A percentile compares a stretch with the other conserved stretches of the same genome.
phyloP scores from a whole-genome alignment of 2,797 vertebrate genomes.

The Echeneis naucrates region DNA sequence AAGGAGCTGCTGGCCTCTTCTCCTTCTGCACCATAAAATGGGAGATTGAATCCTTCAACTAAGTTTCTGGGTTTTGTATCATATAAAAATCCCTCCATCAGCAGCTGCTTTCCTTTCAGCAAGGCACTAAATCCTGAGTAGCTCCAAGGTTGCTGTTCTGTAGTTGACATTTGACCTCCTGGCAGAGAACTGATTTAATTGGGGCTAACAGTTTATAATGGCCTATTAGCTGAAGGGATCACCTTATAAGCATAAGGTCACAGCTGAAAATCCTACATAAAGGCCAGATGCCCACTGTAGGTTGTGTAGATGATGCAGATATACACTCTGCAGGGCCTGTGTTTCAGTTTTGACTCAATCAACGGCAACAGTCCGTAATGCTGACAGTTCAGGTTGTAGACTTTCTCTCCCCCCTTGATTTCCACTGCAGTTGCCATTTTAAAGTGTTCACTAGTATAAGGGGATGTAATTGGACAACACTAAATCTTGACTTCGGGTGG shows the following conservation, averaged over 20 bases:
- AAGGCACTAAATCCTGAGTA: constrained; percentile 10
- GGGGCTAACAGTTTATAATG: constrained; percentile 56
- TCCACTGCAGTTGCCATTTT: constrained; percentile 38
- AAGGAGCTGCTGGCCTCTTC: no score
- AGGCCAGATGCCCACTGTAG: constrained; percentile 3
- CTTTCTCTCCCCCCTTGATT: background rate
- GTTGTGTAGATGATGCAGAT: constrained; percentile 18
- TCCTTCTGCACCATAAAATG: background rate
- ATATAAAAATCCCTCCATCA: background rate
- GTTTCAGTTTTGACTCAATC: constrained; percentile 16
- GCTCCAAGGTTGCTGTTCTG: constrained; percentile 25
- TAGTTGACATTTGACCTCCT: constrained; percentile 42
- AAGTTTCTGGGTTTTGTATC: background rate
- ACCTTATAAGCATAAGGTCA: constrained; percentile 21
- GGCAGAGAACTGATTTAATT: constrained; percentile 38
- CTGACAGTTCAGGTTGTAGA: constrained; percentile 35
- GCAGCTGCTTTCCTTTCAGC: constrained; percentile 6
- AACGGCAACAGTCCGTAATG: constrained; percentile 1
- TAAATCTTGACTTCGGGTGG: constrained; percentile 68
- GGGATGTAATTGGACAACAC: constrained; percentile 57
- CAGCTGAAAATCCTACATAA: constrained; percentile 39
- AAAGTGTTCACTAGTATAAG: constrained; percentile 62
- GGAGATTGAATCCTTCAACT: background rate
- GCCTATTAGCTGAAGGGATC: constrained; percentile 40
- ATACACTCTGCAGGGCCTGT: constrained; percentile 4